Base-by-base conservation (phyloP, 1,140 invertebrate genomes). In the Xylocopa sonorina region DNA sequence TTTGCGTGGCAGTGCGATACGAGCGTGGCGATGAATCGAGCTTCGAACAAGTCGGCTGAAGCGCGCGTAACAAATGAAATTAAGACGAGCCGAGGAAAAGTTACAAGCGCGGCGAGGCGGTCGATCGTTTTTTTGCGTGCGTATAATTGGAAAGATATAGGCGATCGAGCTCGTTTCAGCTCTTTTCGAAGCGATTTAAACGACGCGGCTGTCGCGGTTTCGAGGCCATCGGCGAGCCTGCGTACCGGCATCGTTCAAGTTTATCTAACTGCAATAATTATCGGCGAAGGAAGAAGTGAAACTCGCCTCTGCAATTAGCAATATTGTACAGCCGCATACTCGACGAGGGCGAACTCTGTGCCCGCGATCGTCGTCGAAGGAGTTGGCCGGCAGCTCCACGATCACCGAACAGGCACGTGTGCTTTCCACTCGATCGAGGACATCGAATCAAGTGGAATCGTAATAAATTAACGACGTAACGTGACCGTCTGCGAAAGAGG, bases 181-280 rank as follows among this genome's bases (percentile, higher is more conserved):
- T 60, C 32, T 14, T 41, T 53, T 3, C 21, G 48, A 24, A 38
- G 3, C n/a, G 34, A 68, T 24, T 68, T 64, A 53, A n/a, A 68
- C n/a, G 32, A 50, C 12, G 29, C 0, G 21, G 0, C 2, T 21
- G 55, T 7, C 5, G 12, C 6, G 32, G 46, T 27, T 29, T 51
- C 32, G 60, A 64, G 34, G 24, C 24, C 24, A n/a, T 38, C 32
- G 21, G 3, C 24, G 10, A 57, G 34, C 18, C n/a, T 24, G 9
- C 51, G 34, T 69, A 71, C 48, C 41, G 55, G 18, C 41, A 10
- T 53, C 34, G 58, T 41, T 63, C 58, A 38, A 63, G 58, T 74
- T 63, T 51, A 41, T 74, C 46, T 24, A 18, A 41, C 32, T 53
- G 38, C 53, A 53, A 41, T 62, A 62, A 63, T 63, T 74, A 74